Evolutionary conservation across 2,113 vertebrate species (phyloP).

Genomic region (Platysteira castanea): DNA sequence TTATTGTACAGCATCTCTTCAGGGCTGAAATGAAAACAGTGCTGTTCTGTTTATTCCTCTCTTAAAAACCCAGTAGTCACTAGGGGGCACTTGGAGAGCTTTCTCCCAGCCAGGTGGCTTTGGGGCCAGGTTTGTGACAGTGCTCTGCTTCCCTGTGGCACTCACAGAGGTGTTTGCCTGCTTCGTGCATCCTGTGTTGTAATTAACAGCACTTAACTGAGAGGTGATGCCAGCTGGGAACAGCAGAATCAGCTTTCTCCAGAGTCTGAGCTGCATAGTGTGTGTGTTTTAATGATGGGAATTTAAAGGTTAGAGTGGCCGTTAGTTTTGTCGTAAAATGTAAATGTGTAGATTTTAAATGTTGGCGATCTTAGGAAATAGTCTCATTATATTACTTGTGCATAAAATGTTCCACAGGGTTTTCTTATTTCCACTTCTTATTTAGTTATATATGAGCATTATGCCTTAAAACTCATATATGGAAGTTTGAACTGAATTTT

Average conservation of each 20-base stretch:
- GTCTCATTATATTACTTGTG: background rate
- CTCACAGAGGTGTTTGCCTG: background rate
- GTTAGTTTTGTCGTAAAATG: background rate
- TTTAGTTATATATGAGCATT: background rate
- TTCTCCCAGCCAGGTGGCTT: background rate
- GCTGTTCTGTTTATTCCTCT: background rate
- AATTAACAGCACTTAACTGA: background rate
- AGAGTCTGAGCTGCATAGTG: background rate
- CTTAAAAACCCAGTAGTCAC: background rate
- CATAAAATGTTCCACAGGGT: background rate
- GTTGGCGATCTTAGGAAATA: background rate
- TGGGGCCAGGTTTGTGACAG: background rate
- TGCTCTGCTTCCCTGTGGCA: background rate
- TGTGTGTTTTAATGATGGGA: background rate
- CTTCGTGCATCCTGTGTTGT: background rate
- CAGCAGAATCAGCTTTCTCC: background rate
- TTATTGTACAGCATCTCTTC: background rate
- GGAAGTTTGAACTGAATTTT: background rate
- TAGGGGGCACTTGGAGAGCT: constrained; percentile 18
- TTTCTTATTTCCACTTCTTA: background rate
- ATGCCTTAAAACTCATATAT: background rate
- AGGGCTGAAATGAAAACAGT: background rate
- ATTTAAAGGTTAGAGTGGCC: background rate
- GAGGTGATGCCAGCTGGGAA: background rate
- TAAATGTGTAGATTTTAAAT: background rate